Evolutionary conservation across 2,797 vertebrate species (phyloP), one percentile per base, ranked within the genome.

Genomic region (Lates japonicus): DNA sequence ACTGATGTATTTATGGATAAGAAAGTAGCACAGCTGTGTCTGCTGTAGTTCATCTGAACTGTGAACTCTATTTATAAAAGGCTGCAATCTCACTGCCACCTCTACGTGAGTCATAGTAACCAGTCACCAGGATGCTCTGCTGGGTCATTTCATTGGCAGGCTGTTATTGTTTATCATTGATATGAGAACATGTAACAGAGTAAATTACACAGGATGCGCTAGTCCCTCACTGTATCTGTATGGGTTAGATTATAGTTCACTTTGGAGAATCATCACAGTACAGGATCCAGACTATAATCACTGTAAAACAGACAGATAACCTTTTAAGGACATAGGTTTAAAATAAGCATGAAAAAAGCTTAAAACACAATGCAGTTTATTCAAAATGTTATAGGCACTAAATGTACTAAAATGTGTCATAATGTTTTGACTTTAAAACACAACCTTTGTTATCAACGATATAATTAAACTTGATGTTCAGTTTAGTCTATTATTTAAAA

Each of bases 51-150:
- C 19, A 70, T 67, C 60, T 78, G 42, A 84, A 73, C 60, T 62
- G 61, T 83, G 70, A 87, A 59, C 82, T 78, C 78, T 88, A 72
- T 83, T n/a, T n/a, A n/a, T n/a, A n/a, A 82, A 87, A 75, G 62
- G 66, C 59, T 69, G 61, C 86, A 87, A 90, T 90, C 70, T 78
- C 76, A 83, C 75, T 74, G 78, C 70, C 80, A 72, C 77, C 67
- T 33, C 42, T 37, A 22, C n/a, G 89, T 89, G 76, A n/a, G 41
- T 81, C 86, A 90, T 73, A 77, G 88, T 59, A 88, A 93, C n/a
- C 88, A 0, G 78, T 89, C 83, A 68, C 81, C 62, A 74, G 57
- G 52, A 54, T 65, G 31, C 20, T 77, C 51, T 59, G 20, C 48
- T 52, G 46, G 10, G 70, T 58, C 42, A 66, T 61, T 64, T 76